Evolutionary conservation across 2,113 vertebrate species (phyloP), one percentile per base, ranked within the genome.

Genomic region (Cephalopholis sonnerati): DNA sequence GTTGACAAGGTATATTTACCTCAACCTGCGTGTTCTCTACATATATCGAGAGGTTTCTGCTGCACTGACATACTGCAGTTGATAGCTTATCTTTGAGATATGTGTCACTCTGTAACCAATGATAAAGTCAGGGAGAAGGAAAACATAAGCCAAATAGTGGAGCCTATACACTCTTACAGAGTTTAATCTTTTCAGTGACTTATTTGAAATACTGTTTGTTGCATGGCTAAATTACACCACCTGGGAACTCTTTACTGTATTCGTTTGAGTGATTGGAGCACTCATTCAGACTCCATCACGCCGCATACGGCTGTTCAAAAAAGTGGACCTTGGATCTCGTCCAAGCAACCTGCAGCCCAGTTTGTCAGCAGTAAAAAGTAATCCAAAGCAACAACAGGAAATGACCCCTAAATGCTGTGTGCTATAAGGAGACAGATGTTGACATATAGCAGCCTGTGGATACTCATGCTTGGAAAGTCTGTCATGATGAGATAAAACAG

Each of bases 1-100:
- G 39, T 32, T 85, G 82, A 88, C 73, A 79, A 83, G 46, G 36
- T 82, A 27, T 24, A 44, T 59, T 78, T 88, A 61, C n/a, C 29
- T 66, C 44, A 73, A 74, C 39, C 22, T 54, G 25, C 25, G 1
- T 59, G 32, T 63, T 85, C 82, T 75, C 20, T 63, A 71, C 75
- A 74, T 82, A 57, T 54, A 72, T 69, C 18, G 64, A 74, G 61
- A 83, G 55, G 46, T 64, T 81, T 44, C 53, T 2, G 1, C 53
- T 64, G 48, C 63, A 71, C 72, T 63, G 73, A 79, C 48, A 82
- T 25, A 75, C 54, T 2, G 25, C 77, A 63, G 78, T 36, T 32
- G 59, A 76, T 61, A 64, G 53, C 72, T 74, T 69, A 74, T 84
- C 71, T 58, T 51, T 50, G 32, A 84, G 44, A 65, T 77, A 48